Base-by-base conservation (phyloP, 2,113 vertebrate genomes). In the Sorex araneus region DNA sequence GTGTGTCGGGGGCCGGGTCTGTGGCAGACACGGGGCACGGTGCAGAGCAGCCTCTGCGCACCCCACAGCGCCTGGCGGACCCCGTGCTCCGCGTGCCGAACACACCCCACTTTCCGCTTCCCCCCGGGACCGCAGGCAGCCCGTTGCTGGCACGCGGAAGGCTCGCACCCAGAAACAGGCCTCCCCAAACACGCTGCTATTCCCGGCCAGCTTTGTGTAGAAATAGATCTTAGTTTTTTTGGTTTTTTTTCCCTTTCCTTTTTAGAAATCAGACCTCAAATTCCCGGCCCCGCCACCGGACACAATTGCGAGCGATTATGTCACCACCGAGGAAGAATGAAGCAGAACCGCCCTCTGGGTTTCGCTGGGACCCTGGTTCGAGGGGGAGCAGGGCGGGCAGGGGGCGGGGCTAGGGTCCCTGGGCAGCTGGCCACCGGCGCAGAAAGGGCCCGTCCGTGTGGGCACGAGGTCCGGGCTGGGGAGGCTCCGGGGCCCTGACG, bases 261-360 rank as follows among this genome's bases (percentile, higher is more conserved):
- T 43, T 88, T 28, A 90, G 83, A 95, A 96, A 97, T 92, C 89
- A 92, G 93, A 69, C 92, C 96, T 97, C 93, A 87, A 87, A 88
- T 84, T 94, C 66, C 54, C 87, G 95, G 81, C 69, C 69, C 90
- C 87, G 85, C 54, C 92, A 95, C 80, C 78, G 86, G 94, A 94
- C 94, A 93, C 87, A 97, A 96, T 94, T 94, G 88, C 94, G 92
- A 23, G 18, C 57, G 23, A 60, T 60, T 19, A 60, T 60, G 57
- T 60, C 15, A 16, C 21, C 18, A 23, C 57, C 16, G 57, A 60
- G 57, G 57, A 60, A 60, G 57, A 60, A 23, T 21, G 57, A 60
- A 60, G 21, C 57, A 5, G 57, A 60, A 19, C 18, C 57, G 18
- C 57, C 57, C 21, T 23, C 57, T 16, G 18, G 57, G 57, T 91